A percentile compares a stretch with the other conserved stretches of the same genome.
phyloP scores from a whole-genome alignment of 2,888 invertebrate genomes.

The Cantharis rufa region DNA sequence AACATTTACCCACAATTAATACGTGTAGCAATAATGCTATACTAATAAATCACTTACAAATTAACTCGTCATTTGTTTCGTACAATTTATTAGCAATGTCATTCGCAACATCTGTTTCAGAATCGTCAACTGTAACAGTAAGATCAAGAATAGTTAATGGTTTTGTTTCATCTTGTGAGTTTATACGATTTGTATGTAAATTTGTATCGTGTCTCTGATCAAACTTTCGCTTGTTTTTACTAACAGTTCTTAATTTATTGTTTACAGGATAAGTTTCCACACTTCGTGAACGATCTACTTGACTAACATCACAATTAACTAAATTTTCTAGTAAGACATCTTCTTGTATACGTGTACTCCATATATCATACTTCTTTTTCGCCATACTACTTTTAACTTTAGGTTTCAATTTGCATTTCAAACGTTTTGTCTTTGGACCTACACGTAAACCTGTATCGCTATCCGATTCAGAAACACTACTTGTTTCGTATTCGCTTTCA shows the following conservation, averaged over 20 bases:
- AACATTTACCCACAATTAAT: background rate
- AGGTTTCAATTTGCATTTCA: conserved; percentile 58
- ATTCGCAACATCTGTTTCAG: conserved; percentile 65
- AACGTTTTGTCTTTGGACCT: conserved; percentile 60
- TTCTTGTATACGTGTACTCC: conserved; percentile 74
- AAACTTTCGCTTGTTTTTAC: conserved; percentile 62
- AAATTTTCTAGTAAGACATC: conserved; percentile 79
- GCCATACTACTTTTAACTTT: conserved; percentile 55
- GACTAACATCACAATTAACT: conserved; percentile 76
- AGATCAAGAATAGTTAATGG: conserved; percentile 66
- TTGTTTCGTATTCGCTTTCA: conserved; percentile 57
- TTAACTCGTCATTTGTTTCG: conserved; percentile 74
- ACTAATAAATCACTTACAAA: conserved; percentile 61
- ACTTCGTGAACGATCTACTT: conserved; percentile 66
- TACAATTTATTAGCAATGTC: conserved; percentile 75
- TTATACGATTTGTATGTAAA: conserved; percentile 61
- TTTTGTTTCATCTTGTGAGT: conserved; percentile 47
- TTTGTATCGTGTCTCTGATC: conserved; percentile 64
- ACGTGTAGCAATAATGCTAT: background rate
- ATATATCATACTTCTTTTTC: conserved; percentile 74
- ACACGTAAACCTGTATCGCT: conserved; percentile 54
- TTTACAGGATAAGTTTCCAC: conserved; percentile 81
- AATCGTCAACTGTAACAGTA: conserved; percentile 57
- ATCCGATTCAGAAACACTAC: conserved; percentile 60
- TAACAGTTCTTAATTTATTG: conserved; percentile 49